Conservation (phyloP, 2,888 invertebrate genomes). For the Laspeyria flexula region DNA sequence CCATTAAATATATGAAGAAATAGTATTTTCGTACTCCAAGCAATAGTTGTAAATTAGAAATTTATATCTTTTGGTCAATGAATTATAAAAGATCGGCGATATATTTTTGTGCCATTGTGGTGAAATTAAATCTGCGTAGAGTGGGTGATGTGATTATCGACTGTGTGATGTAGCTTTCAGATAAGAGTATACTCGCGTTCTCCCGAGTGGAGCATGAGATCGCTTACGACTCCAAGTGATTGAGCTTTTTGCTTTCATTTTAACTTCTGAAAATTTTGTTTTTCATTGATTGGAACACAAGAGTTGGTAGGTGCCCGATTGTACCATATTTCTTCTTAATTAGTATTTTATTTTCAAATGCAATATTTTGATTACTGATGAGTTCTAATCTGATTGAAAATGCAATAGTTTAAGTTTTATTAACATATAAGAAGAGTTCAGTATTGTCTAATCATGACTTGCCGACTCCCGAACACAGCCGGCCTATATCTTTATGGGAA, state of each 20-base stretch:
- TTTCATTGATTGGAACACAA: neutral
- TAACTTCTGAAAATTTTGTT: conserved; percentile 1
- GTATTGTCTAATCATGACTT: neutral
- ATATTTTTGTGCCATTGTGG: conserved; percentile 54
- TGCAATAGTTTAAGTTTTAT: neutral
- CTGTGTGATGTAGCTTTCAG: conserved; percentile 10
- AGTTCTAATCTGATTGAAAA: neutral
- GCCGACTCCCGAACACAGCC: conserved; percentile 15
- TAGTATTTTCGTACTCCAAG: conserved; percentile 79
- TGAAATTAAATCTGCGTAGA: conserved; percentile 7
- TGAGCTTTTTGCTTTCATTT: conserved; percentile 22
- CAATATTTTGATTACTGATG: neutral
- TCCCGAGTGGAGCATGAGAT: no score
- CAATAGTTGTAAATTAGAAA: conserved; percentile 58
- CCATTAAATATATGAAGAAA: conserved; percentile 69
- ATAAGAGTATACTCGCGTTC: no score
- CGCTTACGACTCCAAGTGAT: no score
- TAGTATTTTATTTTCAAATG: neutral
- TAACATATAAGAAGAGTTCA: neutral
- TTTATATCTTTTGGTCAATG: conserved; percentile 35
- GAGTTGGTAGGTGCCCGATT: neutral
- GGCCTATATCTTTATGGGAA: conserved; percentile 30
- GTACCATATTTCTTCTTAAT: neutral
- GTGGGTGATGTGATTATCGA: conserved; percentile 10
- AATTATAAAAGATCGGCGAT: conserved; percentile 38